phyloP scores from a whole-genome alignment of 2,113 vertebrate species.

The Sceloporus tristichus region DNA sequence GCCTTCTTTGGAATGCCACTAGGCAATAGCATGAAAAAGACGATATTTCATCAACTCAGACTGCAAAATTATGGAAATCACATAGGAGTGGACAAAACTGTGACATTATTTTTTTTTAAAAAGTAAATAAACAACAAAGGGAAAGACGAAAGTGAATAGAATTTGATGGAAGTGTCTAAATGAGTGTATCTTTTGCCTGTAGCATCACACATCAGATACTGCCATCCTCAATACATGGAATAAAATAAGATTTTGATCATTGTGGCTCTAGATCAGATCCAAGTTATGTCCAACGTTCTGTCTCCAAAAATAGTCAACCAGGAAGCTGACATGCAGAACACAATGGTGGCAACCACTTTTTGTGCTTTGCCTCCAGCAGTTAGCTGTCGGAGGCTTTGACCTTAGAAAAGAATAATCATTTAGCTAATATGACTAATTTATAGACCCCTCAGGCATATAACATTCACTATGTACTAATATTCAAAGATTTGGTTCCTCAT shows the following conservation, averaged over 20 bases:
- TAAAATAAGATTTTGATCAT: not conserved
- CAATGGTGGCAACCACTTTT: not conserved
- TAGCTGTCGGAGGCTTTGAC: not conserved
- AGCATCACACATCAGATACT: not conserved
- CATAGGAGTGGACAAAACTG: not conserved
- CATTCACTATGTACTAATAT: constrained; percentile 34
- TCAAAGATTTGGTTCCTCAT: constrained; percentile 43
- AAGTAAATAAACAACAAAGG: not conserved
- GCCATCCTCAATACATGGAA: not conserved
- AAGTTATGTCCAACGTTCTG: not conserved
- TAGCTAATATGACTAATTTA: not conserved
- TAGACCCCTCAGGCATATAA: constrained; percentile 43
- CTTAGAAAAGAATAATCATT: too few species aligned
- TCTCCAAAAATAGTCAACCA: not conserved
- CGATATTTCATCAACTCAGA: not conserved
- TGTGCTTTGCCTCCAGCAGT: not conserved
- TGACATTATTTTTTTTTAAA: not conserved
- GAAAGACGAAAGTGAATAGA: not conserved
- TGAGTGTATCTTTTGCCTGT: not conserved
- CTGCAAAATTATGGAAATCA: not conserved
- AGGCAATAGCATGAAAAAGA: not conserved
- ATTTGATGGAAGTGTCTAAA: not conserved
- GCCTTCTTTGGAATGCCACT: not conserved
- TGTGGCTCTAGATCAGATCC: not conserved
- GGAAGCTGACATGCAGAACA: not conserved